Base-by-base conservation (phyloP, 2,888 invertebrate species). In the Acanthosoma haemorrhoidale region DNA sequence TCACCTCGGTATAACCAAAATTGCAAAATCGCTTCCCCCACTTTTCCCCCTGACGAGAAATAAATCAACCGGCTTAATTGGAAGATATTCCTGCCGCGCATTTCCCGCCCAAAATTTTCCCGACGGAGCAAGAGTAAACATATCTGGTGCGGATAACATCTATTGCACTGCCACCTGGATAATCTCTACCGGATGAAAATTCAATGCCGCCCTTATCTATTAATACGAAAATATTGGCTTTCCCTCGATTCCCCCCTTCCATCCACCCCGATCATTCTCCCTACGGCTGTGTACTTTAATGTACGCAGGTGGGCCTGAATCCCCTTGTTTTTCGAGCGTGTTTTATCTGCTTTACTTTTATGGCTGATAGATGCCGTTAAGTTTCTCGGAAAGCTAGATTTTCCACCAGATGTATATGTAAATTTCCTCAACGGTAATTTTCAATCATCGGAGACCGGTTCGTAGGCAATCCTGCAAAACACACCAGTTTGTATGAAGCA, bases 41-140 rank as follows among this genome's bases (percentile, higher is more conserved):
- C n/a, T n/a, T n/a, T n/a, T n/a, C n/a, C n/a, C n/a, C 61, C 61
- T 61, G 61, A 61, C 61, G 61, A 61, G 61, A 61, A 61, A 61
- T 61, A 61, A 61, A 61, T 61, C 61, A 36, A 21, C 36, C 34
- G 36, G 16, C 21, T 61, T 61, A 61, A 61, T 61, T 61, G 61
- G 34, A 61, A 61, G 61, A 61, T 61, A 61, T 21, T 61, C 61
- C 32, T 61, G 21, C 21, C 21, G 21, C 61, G 36, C 21, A 13
- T 61, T 61, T 21, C 61, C 51, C 25, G 51, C 25, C 51, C 51
- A 25, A 51, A 51, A 51, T 51, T 51, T 51, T 51, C 51, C 51
- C 21, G 25, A 21, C 29, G n/a, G 21, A 51, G 51, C 51, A 25
- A 25, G 51, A 51, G 51, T 51, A 51, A 51, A 51, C 51, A 51